Evolutionary conservation across 2,888 invertebrate species (phyloP).

Genomic region (Chaitophorus viminalis): DNA sequence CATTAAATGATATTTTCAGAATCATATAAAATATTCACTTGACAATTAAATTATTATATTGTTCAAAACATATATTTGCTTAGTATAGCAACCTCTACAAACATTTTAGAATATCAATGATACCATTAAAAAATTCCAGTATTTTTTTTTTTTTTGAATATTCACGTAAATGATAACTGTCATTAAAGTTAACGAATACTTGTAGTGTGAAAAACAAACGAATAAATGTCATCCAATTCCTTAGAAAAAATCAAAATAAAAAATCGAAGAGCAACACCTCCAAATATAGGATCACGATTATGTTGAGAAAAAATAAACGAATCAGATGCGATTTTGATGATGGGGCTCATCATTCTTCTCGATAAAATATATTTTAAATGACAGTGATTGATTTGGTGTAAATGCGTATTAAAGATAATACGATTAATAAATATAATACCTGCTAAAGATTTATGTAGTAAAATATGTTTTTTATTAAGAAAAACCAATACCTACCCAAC

Average conservation of each 20-base stretch:
- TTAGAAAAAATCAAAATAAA: neutral
- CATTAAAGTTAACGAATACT: neutral
- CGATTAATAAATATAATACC: neutral
- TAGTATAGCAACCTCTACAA: neutral
- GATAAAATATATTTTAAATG: slow-evolving; percentile 32
- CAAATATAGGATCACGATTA: neutral
- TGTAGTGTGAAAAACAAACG: neutral
- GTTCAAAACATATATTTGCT: no score
- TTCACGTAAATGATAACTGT: neutral
- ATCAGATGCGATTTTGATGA: slow-evolving; percentile 18
- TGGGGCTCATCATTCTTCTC: neutral
- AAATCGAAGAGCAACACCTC: neutral
- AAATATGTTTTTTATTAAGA: neutral
- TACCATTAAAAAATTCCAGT: neutral
- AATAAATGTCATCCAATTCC: neutral
- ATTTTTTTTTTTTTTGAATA: neutral
- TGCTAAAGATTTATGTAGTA: neutral
- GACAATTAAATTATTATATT: no score
- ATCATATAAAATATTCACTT: no score
- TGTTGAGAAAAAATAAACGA: slow-evolving; percentile 4
- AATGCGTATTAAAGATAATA: neutral
- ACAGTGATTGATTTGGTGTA: slow-evolving; percentile 34
- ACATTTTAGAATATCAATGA: neutral
- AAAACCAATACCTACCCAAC: no score
- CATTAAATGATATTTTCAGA: no score